A percentile compares a stretch with the other conserved stretches of the same genome.
These are phyloP conservation scores for Schizopygopsis malacanthus DNA, from an alignment of 2,797 vertebrate genomes.

Conservation along the genomic window DNA sequence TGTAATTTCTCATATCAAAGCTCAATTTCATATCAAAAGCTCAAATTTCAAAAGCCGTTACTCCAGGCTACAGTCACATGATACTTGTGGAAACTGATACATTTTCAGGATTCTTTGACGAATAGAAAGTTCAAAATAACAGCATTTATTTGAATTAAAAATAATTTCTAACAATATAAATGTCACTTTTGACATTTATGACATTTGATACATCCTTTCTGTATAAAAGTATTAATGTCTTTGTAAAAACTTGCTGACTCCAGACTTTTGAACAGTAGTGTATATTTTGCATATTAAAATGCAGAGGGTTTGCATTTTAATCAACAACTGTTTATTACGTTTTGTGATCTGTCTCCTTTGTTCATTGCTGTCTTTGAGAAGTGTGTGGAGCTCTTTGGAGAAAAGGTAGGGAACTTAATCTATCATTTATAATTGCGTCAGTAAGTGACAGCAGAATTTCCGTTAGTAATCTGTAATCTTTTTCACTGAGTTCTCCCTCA, in stretches of 20 bases:
- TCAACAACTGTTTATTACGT: conserved; percentile 67
- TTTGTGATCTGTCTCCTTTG: conserved; percentile 77
- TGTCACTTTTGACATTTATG: background rate
- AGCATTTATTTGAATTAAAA: background rate
- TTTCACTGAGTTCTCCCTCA: background rate
- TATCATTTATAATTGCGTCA: conserved; percentile 46
- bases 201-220: background rate
- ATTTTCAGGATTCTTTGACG: background rate
- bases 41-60: background rate
- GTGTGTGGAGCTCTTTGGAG: conserved; percentile 83
- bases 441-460: background rate
- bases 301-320: conserved; percentile 28
- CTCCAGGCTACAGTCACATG: background rate
- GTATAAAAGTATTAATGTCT: background rate
- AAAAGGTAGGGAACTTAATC: conserved; percentile 79
- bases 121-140: background rate
- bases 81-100: background rate
- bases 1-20: background rate
- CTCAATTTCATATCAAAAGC: background rate
- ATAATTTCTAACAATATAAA: background rate
- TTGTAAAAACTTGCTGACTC: background rate
- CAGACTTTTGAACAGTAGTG: conserved; percentile 50
- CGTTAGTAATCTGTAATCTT: background rate
- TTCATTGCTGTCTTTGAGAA: conserved; percentile 81
- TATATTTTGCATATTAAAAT: conserved; percentile 46